phyloP scores from a whole-genome alignment of 2,888 invertebrate genomes.

The Dione juno region DNA sequence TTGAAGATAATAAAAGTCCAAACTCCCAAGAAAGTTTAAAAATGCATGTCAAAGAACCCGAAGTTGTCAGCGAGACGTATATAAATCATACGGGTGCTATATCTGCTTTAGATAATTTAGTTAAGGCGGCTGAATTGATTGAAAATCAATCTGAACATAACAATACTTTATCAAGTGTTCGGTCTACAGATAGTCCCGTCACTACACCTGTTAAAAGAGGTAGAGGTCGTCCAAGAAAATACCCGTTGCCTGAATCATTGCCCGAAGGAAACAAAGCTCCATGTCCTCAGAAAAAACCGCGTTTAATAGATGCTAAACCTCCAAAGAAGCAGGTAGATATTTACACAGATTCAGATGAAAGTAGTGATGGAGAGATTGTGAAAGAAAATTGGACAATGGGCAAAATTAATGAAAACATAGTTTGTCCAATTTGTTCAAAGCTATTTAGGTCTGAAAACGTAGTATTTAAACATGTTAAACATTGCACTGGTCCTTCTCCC shows the following conservation, averaged over 20 bases:
- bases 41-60: conserved; percentile 52
- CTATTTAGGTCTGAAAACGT: conserved; percentile 79
- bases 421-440: conserved; percentile 79
- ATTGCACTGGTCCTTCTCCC: conserved; percentile 78
- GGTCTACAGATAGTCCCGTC: conserved; percentile 53
- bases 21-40: conserved; percentile 51
- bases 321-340: conserved; percentile 47
- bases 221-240: conserved; percentile 75
- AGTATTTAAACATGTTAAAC: conserved; percentile 80
- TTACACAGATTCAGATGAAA: conserved; percentile 60
- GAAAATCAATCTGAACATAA: conserved; percentile 70
- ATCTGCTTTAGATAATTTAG: conserved; percentile 76
- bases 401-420: conserved; percentile 80
- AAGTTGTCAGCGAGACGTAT: conserved; percentile 53
- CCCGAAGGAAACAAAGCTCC: conserved; percentile 53
- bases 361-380: conserved; percentile 61
- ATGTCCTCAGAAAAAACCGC: conserved; percentile 71
- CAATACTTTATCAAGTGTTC: conserved; percentile 46
- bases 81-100: conserved; percentile 59
- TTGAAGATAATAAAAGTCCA: conserved; percentile 54
- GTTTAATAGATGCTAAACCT: conserved; percentile 62
- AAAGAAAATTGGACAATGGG: conserved; percentile 81
- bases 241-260: conserved; percentile 66
- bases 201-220: conserved; percentile 73
- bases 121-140: conserved; percentile 76